Conservation (phyloP, 2,113 vertebrate species). For the Columbina picui region DNA sequence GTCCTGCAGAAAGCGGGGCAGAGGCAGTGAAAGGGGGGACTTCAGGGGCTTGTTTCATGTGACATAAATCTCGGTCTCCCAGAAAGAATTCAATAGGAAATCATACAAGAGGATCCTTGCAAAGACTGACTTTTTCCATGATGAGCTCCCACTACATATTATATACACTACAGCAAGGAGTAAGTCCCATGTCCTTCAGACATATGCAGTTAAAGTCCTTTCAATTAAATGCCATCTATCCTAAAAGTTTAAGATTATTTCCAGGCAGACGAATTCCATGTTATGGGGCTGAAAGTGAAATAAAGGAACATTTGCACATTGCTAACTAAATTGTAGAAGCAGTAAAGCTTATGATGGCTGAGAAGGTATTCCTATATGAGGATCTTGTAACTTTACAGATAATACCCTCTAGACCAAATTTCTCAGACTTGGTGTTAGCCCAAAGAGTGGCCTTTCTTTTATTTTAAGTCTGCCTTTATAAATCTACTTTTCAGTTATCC, state of each 20-base stretch:
- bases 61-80: background rate
- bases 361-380: background rate
- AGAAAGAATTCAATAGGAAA: background rate
- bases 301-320: background rate
- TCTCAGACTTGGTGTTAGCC: background rate
- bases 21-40: fast-evolving
- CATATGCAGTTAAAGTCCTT: background rate
- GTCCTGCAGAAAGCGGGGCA: fast-evolving
- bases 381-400: background rate
- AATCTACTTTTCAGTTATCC: background rate
- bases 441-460: background rate
- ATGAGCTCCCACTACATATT: background rate
- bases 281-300: background rate
- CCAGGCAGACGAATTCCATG: background rate
- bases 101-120: background rate
- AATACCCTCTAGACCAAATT: background rate
- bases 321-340: background rate
- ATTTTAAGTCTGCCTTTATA: background rate
- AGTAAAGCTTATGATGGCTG: background rate
- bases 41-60: background rate
- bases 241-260: background rate
- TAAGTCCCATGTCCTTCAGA: background rate
- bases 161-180: background rate
- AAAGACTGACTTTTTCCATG: background rate
- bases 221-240: background rate